Evolutionary conservation across 2,888 invertebrate species (phyloP).

Genomic region (Argynnis bischoffii): DNA sequence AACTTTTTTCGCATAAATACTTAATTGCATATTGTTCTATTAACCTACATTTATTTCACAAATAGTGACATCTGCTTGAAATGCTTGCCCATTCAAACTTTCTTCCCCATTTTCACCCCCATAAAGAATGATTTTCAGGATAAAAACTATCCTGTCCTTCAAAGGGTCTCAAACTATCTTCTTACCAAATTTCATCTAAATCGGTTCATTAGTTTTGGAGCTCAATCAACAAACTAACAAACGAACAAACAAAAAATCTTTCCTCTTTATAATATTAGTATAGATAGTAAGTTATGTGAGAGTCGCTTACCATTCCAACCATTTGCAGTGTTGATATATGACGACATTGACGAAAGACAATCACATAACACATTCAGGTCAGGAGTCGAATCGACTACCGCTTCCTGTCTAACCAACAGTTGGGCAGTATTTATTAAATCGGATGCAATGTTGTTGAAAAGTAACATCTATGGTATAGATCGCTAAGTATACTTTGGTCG

Average conservation of each 20-base stretch:
- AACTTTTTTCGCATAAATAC: background rate
- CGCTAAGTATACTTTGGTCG: slow-evolving; percentile 3
- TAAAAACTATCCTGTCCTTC: no score
- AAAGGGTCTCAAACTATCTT: no score
- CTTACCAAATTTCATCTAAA: no score
- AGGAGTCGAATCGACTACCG: slow-evolving; percentile 73
- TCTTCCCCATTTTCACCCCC: no score
- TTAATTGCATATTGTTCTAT: no score
- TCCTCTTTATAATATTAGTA: no score
- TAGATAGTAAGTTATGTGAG: slow-evolving; percentile 27
- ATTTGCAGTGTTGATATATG: slow-evolving; percentile 27
- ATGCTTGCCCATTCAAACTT: no score
- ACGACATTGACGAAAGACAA: slow-evolving; percentile 40
- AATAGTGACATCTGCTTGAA: no score
- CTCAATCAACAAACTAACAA: background rate
- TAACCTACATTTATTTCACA: no score
- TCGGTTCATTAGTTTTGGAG: no score
- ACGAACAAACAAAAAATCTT: background rate
- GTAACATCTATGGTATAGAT: background rate
- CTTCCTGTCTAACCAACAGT: slow-evolving; percentile 63
- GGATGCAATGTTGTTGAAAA: slow-evolving; percentile 4
- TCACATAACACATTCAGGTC: slow-evolving; percentile 61
- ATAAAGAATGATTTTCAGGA: no score
- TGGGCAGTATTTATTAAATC: slow-evolving; percentile 48
- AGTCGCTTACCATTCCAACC: slow-evolving; percentile 34